A percentile compares a stretch with the other conserved stretches of the same genome.
Conservation (phyloP, 2,888 invertebrate genomes). For the Ochlodes sylvanus region DNA sequence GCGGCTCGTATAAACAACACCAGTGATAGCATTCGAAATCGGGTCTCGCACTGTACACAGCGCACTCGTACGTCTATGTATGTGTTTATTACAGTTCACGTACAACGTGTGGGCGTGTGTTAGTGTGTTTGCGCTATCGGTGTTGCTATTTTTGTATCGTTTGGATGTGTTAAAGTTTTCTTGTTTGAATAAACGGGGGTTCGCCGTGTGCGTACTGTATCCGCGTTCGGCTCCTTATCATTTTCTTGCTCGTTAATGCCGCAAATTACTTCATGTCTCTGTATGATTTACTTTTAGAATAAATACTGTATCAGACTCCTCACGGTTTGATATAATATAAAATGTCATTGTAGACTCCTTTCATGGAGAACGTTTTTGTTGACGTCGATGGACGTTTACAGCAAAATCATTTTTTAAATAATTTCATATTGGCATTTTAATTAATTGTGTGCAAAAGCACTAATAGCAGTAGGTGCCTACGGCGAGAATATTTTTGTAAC, state of each 20-base stretch:
- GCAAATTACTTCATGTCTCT: conserved; percentile 60
- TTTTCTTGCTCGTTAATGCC: conserved; percentile 67
- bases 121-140: conserved; percentile 83
- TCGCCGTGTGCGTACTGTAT: conserved; percentile 65
- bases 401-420: too few species aligned
- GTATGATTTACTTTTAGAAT: conserved; percentile 44
- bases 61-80: conserved; percentile 67
- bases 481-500: too few species aligned
- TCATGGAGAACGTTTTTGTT: too few species aligned
- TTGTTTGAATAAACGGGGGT: conserved; percentile 48
- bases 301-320: not conserved
- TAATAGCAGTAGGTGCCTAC: too few species aligned
- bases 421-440: too few species aligned
- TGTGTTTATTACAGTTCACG: conserved; percentile 83
- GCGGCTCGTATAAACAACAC: conserved; percentile 61
- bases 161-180: conserved; percentile 56
- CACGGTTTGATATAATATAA: not conserved
- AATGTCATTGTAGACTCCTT: not conserved
- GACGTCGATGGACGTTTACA: too few species aligned
- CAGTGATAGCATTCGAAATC: conserved; percentile 75
- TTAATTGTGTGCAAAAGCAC: too few species aligned
- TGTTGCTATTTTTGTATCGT: conserved; percentile 72
- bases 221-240: conserved; percentile 78
- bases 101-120: conserved; percentile 80
- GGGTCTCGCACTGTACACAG: conserved; percentile 78